Base-by-base conservation (phyloP, 2,888 invertebrate genomes). In the Coremacera marginata region DNA sequence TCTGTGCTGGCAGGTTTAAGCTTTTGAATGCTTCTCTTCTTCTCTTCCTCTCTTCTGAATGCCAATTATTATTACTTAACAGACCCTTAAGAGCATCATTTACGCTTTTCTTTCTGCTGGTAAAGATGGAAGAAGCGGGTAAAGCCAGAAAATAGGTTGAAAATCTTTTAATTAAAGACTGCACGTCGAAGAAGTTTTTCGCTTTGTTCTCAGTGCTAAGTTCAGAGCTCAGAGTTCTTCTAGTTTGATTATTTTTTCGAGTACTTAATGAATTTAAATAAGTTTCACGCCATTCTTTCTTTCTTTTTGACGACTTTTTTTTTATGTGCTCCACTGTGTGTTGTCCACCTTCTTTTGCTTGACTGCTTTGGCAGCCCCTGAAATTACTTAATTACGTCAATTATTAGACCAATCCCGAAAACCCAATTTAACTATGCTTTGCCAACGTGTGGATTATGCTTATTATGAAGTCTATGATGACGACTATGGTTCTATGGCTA, bases 351-450 rank as follows among this genome's bases (percentile, higher is more conserved):
- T 34, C 5, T n/a, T 31, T n/a, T 70, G 52, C 19, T 34, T 63
- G n/a, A 8, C 51, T 49, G 22, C 68, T 51, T 16, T 67, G 51
- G 51, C 27, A 51, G n/a, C n/a, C 62, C 19, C 9, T 31, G 62
- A 82, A 82, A 86, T 85, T 85, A 82, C 85, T 88, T 84, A 88
- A 87, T 88, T 86, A 84, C 83, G 83, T 84, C 85, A 85, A 86
- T 86, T 85, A 87, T 85, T 84, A 84, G 82, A 82, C 72, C 60
- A 72, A 72, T 60, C 25, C 62, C 37, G 49, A 62, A 60, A 68
- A 68, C 51, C 68, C 68, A 68, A 68, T 68, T 68, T 51, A 27
- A 51, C 51, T 51, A 27, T 51, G 44, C 51, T 51, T 57, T 62
- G 51, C n/a, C 19, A 34, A 52, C 25, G 31, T 44, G 60, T 14